Conservation (phyloP, 2,113 vertebrate species). For the Albula goreensis region DNA sequence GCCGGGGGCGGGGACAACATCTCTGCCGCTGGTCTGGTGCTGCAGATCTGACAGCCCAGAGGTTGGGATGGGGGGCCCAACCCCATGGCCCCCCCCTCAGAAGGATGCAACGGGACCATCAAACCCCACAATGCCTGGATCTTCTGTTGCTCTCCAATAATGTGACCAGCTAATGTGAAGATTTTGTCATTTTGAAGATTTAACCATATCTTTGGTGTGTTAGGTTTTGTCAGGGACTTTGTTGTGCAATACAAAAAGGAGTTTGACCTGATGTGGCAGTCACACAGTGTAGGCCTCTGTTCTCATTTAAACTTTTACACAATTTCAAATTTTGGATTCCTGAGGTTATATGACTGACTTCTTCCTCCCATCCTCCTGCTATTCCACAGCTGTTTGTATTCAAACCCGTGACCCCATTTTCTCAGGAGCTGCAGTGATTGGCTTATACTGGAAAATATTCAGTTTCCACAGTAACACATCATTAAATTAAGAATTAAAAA, state of each 20-base stretch:
- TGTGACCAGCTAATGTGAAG: not conserved
- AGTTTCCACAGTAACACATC: not conserved
- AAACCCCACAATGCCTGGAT: not conserved
- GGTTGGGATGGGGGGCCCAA: too few species aligned
- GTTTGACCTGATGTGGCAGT: not conserved
- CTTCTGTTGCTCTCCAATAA: not conserved
- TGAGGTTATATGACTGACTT: not conserved
- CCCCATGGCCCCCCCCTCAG: not conserved
- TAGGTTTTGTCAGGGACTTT: not conserved
- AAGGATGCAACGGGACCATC: not conserved
- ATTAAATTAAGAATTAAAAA: too few species aligned
- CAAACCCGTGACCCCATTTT: not conserved
- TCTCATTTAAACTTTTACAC: not conserved
- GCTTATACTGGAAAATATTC: not conserved
- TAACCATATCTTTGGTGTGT: not conserved
- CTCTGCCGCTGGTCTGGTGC: conserved; percentile 78
- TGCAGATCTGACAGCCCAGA: conserved; percentile 67
- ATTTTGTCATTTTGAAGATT: not conserved
- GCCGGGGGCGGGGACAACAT: conserved; percentile 82
- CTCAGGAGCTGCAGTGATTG: not conserved
- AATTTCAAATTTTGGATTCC: not conserved
- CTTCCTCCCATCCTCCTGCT: not conserved
- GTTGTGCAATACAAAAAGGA: not conserved
- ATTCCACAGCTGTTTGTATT: not conserved
- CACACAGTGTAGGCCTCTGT: not conserved